Evolutionary conservation across 2,888 invertebrate species (phyloP).

Genomic region (Diploptera punctata): DNA sequence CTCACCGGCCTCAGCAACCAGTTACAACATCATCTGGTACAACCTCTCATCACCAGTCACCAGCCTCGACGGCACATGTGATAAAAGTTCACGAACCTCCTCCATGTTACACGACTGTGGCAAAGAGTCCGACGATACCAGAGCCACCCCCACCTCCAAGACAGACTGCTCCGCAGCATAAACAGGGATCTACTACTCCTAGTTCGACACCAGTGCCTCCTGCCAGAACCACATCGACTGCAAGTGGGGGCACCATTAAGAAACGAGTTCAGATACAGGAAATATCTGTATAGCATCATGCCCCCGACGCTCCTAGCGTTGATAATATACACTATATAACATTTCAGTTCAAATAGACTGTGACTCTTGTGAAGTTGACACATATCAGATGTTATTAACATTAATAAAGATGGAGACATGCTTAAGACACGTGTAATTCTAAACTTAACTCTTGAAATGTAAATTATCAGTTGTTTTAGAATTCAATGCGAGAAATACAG

Average conservation of each 20-base stretch:
- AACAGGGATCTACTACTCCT: constrained; percentile 37
- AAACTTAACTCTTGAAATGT: no score
- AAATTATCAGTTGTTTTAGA: no score
- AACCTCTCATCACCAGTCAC: constrained; percentile 8
- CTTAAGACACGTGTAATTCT: no score
- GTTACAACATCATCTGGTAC: neutral
- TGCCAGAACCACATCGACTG: constrained; percentile 55
- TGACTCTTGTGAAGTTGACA: constrained; percentile 3
- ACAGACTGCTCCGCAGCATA: constrained; percentile 48
- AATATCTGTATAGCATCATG: constrained; percentile 72
- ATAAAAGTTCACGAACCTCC: constrained; percentile 55
- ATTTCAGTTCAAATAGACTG: constrained; percentile 3
- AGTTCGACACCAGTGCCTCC: constrained; percentile 53
- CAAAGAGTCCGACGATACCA: constrained; percentile 48
- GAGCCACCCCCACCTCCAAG: constrained; percentile 49
- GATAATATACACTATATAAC: constrained; percentile 19
- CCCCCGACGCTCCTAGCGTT: constrained; percentile 7
- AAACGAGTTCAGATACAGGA: constrained; percentile 83
- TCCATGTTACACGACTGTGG: constrained; percentile 60
- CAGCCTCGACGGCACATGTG: constrained; percentile 23
- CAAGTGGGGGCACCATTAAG: constrained; percentile 57
- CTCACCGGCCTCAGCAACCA: constrained; percentile 48
- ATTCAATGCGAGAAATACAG: no score
- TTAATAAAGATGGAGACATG: no score
- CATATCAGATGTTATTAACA: neutral